Percentiles rank a stretch among this genome's conserved stretches.
Evolutionary conservation across 2,797 vertebrate genomes (phyloP).

Genomic region (Clarias platycephalus): DNA sequence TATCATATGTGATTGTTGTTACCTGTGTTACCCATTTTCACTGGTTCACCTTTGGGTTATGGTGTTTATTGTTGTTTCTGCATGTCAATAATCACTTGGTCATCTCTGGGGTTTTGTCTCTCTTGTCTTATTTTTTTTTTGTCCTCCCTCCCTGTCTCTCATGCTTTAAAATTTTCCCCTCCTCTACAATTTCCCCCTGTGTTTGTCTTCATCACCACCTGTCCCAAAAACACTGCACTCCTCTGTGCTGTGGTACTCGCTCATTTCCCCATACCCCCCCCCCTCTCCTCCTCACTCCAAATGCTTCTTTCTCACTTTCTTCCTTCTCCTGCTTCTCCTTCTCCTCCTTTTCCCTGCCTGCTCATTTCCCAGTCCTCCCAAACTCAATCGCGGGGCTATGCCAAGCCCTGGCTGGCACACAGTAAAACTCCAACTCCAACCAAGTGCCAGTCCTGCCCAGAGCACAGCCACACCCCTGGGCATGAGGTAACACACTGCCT

Average conservation of each 20-base stretch:
- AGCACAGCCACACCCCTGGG: conserved; percentile 81
- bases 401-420: conserved; percentile 99
- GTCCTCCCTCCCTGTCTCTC: conserved; percentile 59
- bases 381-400: conserved; percentile 93
- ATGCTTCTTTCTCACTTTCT: conserved; percentile 30
- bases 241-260: conserved; percentile 33
- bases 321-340: conserved; percentile 24
- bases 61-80: conserved; percentile 61
- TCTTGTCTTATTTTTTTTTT: conserved; percentile 66
- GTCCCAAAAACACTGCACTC: conserved; percentile 37
- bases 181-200: conserved; percentile 42
- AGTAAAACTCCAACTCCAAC: conserved; percentile 92
- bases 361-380: conserved; percentile 83
- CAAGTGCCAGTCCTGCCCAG: conserved; percentile 91
- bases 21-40: conserved; percentile 25
- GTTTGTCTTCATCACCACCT: conserved; percentile 46
- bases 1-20: conserved; percentile 8
- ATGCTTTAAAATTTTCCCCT: conserved; percentile 54
- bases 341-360: conserved; percentile 37
- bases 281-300: conserved; percentile 4
- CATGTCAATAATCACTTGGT: conserved; percentile 67
- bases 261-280: conserved; percentile 7
- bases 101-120: conserved; percentile 71
- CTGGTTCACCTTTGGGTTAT: conserved; percentile 39
- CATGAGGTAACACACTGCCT: conserved; percentile 86